phyloP scores from a whole-genome alignment of 2,888 invertebrate genomes.

The Ariolimax columbianus region DNA sequence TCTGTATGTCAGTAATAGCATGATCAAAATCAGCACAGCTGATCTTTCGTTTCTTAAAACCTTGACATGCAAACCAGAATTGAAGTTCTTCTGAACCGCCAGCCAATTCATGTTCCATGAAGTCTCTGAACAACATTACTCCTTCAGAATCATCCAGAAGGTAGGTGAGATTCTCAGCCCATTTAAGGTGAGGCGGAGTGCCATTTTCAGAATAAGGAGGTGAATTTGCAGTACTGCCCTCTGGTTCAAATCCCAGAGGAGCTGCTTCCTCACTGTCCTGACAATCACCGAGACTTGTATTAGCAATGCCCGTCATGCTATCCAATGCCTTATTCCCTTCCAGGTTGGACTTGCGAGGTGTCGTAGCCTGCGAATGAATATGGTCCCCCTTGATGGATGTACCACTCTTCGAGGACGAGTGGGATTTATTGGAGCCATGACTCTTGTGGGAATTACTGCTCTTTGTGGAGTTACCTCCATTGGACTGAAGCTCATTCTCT shows the following conservation, averaged over 20 bases:
- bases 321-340: constrained; percentile 56
- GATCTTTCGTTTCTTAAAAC: constrained; percentile 71
- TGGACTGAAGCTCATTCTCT: constrained; percentile 77
- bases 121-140: constrained; percentile 88
- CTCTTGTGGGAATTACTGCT: constrained; percentile 76
- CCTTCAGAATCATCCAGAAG: constrained; percentile 93
- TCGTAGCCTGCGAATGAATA: constrained; percentile 70
- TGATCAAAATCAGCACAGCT: constrained; percentile 79
- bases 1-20: constrained; percentile 81
- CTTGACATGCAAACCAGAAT: constrained; percentile 90
- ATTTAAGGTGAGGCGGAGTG: constrained; percentile 88
- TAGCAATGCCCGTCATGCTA: constrained; percentile 40
- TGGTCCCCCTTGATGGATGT: constrained; percentile 67
- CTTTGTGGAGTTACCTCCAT: constrained; percentile 75
- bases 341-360: constrained; percentile 75
- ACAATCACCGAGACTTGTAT: constrained; percentile 39
- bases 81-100: constrained; percentile 73
- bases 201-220: constrained; percentile 77
- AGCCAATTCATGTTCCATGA: constrained; percentile 75
- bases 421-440: constrained; percentile 64
- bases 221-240: constrained; percentile 81
- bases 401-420: constrained; percentile 64
- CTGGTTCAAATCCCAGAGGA: constrained; percentile 82
- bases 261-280: constrained; percentile 73
- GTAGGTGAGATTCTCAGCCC: constrained; percentile 91